Conservation (phyloP, 2,888 invertebrate genomes). For the Agriopis marginaria region DNA sequence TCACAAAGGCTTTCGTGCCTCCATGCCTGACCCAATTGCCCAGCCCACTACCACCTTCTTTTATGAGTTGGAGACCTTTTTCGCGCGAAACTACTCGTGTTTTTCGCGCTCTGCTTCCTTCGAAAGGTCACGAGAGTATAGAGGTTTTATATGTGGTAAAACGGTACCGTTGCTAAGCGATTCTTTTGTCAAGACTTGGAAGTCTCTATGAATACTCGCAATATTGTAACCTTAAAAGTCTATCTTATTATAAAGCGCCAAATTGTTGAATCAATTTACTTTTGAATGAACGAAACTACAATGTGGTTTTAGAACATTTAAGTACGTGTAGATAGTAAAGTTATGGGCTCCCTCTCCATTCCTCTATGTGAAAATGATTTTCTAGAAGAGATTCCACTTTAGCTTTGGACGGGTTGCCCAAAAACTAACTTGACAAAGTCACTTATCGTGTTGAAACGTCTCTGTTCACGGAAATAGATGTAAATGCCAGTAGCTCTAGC, state of each 20-base stretch:
- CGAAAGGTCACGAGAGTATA: conserved; percentile 49
- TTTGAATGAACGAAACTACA: too few relatives aligned
- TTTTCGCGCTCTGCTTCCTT: conserved; percentile 57
- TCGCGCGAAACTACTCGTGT: conserved; percentile 41
- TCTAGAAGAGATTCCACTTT: too few relatives aligned
- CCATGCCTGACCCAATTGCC: conserved; percentile 16
- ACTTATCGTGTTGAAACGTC: neutral
- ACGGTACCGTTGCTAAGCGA: conserved; percentile 14
- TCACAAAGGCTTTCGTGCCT: conserved; percentile 20
- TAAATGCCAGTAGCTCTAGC: neutral
- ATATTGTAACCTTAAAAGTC: too few relatives aligned
- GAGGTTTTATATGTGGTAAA: conserved; percentile 16
- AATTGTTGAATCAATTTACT: too few relatives aligned
- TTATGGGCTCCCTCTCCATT: too few relatives aligned
- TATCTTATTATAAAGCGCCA: too few relatives aligned
- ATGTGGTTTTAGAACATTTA: too few relatives aligned
- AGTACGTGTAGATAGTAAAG: too few relatives aligned
- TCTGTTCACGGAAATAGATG: neutral
- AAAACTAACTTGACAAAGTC: too few relatives aligned
- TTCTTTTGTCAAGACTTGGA: conserved; percentile 3
- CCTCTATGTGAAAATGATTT: too few relatives aligned
- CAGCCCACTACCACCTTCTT: conserved; percentile 36
- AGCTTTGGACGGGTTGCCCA: too few relatives aligned
- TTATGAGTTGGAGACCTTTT: conserved; percentile 50
- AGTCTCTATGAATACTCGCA: too few relatives aligned